Base-by-base conservation (phyloP, 2,113 vertebrate species). In the Panthera leo region DNA sequence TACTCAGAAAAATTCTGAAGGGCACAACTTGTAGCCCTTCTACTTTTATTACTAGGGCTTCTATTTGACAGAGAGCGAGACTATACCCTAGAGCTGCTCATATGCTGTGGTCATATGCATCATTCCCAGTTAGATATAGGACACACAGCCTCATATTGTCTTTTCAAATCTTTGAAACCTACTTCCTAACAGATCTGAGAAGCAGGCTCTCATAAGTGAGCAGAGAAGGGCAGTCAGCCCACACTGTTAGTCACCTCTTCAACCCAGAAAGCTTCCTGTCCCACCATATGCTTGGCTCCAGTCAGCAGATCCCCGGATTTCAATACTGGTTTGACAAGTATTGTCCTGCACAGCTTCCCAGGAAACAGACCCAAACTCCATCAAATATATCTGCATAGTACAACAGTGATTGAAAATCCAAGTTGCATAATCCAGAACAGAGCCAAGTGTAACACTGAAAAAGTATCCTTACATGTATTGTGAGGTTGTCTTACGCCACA, bases 361-460 rank as follows among this genome's bases (percentile, higher is more conserved):
- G 85, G 93, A 98, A 98, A 79, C 34, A 97, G 82, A 97, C 42
- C 9, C 93, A 94, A 97, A 96, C 5, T 94, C 88, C 95, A 39
- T 91, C 45, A 87, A 76, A 92, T 94, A 55, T 94, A 67, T 88
- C 75, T 97, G 21, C 79, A 91, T 18, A 84, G 51, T 68, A 98
- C 61, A 97, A 85, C 45, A 85, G 36, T 91, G 55, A 98, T 7
- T 95, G 84, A 95, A 87, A 97, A 96, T 15, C 0, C 61, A 48
- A 80, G 3, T 23, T 97, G 93, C 91, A 27, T 86, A 97, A 97
- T 87, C 86, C 0, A 96, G 27, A 94, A 75, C 27, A 97, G 92
- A 98, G n/a, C 76, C 91, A 98, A 76, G 51, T 45, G 14, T 42
- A 97, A 95, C 29, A 19, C 13, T 90, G 88, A 67, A 87, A 97